Base-by-base conservation (phyloP, 2,797 vertebrate genomes). In the Muscicapa comitata region DNA sequence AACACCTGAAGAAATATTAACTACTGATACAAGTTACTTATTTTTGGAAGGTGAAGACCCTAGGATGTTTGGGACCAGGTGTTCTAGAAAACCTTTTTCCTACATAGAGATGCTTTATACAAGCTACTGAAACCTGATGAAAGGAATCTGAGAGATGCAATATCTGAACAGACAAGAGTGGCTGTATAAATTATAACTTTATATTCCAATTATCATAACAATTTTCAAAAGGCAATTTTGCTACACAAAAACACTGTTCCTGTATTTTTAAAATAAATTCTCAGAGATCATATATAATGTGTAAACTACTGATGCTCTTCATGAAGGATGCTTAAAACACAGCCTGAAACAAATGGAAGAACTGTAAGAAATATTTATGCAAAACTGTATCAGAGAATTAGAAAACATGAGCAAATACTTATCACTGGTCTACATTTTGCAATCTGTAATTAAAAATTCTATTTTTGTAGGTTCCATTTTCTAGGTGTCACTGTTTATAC, bases 371-470 rank as follows among this genome's bases (percentile, higher is more conserved):
- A 17, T 65, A 35, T 57, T 83, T 77, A 38, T 93, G n/a, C 37
- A 71, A 33, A 94, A 87, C 31, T 53, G 6, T 15, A 73, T 71
- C 48, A 74, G 28, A 55, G 15, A 77, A 31, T 40, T 75, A 59
- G 40, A 79, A 78, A 73, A 37, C 7, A 86, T 9, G 14, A 91
- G 18, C 45, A 89, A 93, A 80, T 61, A 74, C 23, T 77, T 90
- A 88, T 43, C 65, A 83, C 16, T 65, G 50, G 24, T 59, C 50
- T 77, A 59, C 57, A 57, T 86, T 77, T 88, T 82, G 35, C 18
- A 75, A 74, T 61, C 42, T 74, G 45, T 78, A 91, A 94, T 97
- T 92, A 82, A 92, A 95, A 87, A 53, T 31, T 68, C 29, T 62
- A 77, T 72, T 65, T 23, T 2, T 17, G 7, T 57, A 73, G 54